These are phyloP conservation scores for Sebastes umbrosus DNA, from an alignment of 2,797 vertebrate genomes.

Conservation along the genomic window DNA sequence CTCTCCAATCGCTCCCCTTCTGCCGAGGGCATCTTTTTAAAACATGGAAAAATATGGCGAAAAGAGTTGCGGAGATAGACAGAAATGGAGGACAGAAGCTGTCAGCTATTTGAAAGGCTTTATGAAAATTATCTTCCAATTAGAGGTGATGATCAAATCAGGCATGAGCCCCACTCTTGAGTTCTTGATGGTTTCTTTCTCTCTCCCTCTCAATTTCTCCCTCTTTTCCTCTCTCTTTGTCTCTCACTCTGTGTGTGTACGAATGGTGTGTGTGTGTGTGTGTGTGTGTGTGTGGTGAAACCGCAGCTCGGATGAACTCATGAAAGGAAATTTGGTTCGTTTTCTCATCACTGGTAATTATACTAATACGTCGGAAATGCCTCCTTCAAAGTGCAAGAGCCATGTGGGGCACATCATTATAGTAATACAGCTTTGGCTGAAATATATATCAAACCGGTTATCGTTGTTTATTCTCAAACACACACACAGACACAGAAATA, in stretches of 20 bases:
- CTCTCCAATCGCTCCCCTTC: slow-evolving; percentile 67
- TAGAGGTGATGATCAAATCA: slow-evolving; percentile 95
- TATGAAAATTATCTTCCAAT: slow-evolving; percentile 97
- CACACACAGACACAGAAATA: slow-evolving; percentile 54
- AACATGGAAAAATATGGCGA: slow-evolving; percentile 38
- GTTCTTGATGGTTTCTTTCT: slow-evolving; percentile 85
- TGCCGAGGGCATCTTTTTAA: slow-evolving; percentile 60
- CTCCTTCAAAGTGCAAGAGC: slow-evolving; percentile 92
- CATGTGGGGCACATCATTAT: slow-evolving; percentile 91
- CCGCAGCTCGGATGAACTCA: slow-evolving; percentile 89
- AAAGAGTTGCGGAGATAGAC: slow-evolving; percentile 51
- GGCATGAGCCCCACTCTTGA: slow-evolving; percentile 86
- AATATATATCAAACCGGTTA: slow-evolving; percentile 93
- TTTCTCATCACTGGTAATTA: slow-evolving; percentile 97
- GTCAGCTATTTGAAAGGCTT: slow-evolving; percentile 92
- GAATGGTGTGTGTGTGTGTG: not conserved
- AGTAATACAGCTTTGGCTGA: slow-evolving; percentile 91
- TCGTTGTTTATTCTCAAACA: slow-evolving; percentile 81
- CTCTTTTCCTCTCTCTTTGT: not conserved
- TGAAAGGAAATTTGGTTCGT: slow-evolving; percentile 93
- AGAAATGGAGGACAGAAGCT: slow-evolving; percentile 86
- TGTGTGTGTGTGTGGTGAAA: slow-evolving; percentile 79
- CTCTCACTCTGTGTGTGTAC: not conserved
- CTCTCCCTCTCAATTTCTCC: not conserved
- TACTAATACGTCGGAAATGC: slow-evolving; percentile 93